phyloP scores from a whole-genome alignment of 2,888 invertebrate genomes.

The Pollenia griseotomentosa region DNA sequence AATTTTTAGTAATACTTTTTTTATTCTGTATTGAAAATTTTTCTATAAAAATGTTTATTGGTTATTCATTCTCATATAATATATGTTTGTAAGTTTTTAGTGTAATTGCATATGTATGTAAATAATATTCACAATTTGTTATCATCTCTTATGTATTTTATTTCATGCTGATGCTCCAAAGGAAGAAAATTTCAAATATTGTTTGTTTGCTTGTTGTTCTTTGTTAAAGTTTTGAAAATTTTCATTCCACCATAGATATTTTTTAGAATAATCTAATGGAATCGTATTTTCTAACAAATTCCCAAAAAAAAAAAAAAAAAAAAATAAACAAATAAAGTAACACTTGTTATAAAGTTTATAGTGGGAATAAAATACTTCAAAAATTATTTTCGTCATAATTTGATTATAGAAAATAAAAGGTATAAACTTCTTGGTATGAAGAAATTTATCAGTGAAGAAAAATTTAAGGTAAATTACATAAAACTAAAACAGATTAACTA shows the following conservation, averaged over 20 bases:
- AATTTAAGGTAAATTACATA: too few species aligned
- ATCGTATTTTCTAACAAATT: background rate
- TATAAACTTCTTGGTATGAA: background rate
- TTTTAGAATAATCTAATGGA: slow-evolving; percentile 14
- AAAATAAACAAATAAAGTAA: background rate
- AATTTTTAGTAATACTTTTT: too few species aligned
- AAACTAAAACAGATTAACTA: too few species aligned
- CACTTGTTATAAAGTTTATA: slow-evolving; percentile 27
- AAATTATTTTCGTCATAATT: slow-evolving; percentile 37
- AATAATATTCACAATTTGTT: slow-evolving; percentile 57
- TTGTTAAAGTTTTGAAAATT: slow-evolving; percentile 27
- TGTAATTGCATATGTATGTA: slow-evolving; percentile 41
- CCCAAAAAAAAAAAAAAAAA: too few species aligned
- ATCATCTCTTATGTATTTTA: slow-evolving; percentile 38
- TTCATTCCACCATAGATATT: slow-evolving; percentile 20
- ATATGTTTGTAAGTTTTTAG: background rate
- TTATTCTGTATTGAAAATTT: too few species aligned
- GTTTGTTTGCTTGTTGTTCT: slow-evolving; percentile 41
- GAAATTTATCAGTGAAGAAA: background rate
- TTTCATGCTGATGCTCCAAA: background rate
- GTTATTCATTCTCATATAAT: too few species aligned
- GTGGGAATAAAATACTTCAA: slow-evolving; percentile 21
- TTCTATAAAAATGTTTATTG: too few species aligned
- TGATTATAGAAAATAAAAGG: slow-evolving; percentile 1
- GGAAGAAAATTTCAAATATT: slow-evolving; percentile 1